Percentiles rank a stretch among this genome's conserved stretches.
Evolutionary conservation across 2,797 vertebrate species (phyloP).

Genomic region (Australoheros facetus): DNA sequence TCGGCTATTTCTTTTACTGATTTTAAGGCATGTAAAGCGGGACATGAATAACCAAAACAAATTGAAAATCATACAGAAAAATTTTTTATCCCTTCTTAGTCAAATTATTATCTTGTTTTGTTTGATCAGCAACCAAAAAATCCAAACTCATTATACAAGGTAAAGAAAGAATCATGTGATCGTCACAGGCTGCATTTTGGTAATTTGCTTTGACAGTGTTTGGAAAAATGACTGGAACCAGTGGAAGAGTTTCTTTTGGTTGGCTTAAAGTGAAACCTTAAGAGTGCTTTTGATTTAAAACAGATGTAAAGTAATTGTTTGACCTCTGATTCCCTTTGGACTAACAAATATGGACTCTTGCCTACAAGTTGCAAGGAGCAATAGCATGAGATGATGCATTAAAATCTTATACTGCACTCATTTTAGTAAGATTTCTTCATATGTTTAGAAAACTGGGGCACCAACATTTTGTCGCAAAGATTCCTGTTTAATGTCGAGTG

Average conservation of each 20-base stretch:
- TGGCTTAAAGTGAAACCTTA: no score
- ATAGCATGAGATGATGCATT: no score
- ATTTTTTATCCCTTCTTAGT: background rate
- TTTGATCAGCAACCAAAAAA: background rate
- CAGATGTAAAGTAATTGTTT: no score
- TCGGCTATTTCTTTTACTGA: background rate
- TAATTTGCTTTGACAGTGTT: background rate
- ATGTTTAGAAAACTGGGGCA: background rate
- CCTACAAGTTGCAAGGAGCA: no score
- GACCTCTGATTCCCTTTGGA: no score
- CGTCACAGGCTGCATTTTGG: background rate
- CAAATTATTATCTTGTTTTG: background rate
- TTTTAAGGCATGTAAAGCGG: background rate
- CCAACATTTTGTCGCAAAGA: background rate
- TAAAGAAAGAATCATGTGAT: background rate
- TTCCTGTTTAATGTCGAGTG: background rate
- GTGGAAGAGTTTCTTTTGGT: no score
- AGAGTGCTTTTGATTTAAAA: no score
- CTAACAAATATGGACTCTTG: no score
- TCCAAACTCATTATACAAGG: background rate
- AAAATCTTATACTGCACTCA: no score
- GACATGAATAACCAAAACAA: background rate
- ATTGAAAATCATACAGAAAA: background rate
- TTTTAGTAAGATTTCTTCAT: no score
- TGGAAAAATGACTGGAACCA: background rate